Percentiles rank a stretch among this genome's conserved stretches.
phyloP scores from a whole-genome alignment of 2,797 vertebrate genomes.

The Peromyscus nudipes region DNA sequence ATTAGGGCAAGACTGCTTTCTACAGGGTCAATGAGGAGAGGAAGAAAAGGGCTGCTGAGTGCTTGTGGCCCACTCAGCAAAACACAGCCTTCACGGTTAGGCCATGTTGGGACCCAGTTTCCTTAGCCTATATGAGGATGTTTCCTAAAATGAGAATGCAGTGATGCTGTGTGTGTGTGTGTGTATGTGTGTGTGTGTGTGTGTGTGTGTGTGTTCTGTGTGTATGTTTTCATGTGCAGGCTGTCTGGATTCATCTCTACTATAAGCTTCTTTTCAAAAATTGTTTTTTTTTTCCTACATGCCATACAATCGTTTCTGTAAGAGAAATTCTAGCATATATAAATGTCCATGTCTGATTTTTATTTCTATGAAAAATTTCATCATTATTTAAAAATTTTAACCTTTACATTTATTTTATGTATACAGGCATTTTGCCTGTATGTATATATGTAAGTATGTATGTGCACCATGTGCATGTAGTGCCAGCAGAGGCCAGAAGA shows the following conservation, averaged over 20 bases:
- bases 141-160: neutral
- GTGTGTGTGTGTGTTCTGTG: no score
- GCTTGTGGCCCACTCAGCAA: neutral
- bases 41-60: fast-evolving
- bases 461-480: neutral
- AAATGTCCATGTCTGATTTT: neutral
- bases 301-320: neutral
- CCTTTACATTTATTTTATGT: neutral
- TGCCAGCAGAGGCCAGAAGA: neutral
- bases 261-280: neutral
- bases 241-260: neutral
- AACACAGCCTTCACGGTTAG: fast-evolving
- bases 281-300: fast-evolving
- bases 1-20: neutral
- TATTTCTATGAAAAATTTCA: neutral
- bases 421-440: neutral
- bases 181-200: neutral
- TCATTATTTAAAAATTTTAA: neutral
- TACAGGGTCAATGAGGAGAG: fast-evolving
- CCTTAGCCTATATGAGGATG: neutral
- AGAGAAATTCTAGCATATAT: neutral
- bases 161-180: no score
- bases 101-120: neutral
- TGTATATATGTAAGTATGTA: neutral
- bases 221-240: neutral